phyloP scores from a whole-genome alignment of 2,797 vertebrate genomes.

The Carapus acus region DNA sequence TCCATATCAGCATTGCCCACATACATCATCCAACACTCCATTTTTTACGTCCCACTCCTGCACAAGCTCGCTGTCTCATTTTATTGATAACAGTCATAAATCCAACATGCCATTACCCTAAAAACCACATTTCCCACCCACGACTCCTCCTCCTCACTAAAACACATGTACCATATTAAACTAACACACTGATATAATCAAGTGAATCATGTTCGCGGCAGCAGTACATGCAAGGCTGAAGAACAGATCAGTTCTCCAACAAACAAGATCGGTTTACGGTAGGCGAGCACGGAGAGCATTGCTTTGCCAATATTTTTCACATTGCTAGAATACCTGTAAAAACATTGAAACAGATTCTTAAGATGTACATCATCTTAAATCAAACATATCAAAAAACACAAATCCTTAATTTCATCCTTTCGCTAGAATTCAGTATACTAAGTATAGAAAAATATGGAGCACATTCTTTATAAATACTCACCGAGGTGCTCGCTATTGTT shows the following conservation, averaged over 20 bases:
- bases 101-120: constrained; percentile 45
- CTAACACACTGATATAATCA: constrained; percentile 54
- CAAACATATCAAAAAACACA: too few species aligned
- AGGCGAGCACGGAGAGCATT: too few species aligned
- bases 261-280: constrained; percentile 10
- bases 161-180: constrained; percentile 50
- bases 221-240: constrained; percentile 13
- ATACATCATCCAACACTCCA: background rate
- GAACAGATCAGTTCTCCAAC: constrained; percentile 45
- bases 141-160: constrained; percentile 10
- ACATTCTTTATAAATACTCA: too few species aligned
- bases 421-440: too few species aligned
- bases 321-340: too few species aligned
- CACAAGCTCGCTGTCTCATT: constrained; percentile 39
- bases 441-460: too few species aligned
- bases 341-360: too few species aligned
- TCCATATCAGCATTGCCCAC: too few species aligned
- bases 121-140: constrained; percentile 39
- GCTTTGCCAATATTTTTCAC: too few species aligned
- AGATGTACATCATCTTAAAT: too few species aligned
- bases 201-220: constrained; percentile 32
- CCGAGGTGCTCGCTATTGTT: too few species aligned
- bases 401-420: too few species aligned
- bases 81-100: constrained; percentile 49
- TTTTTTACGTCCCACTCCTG: constrained; percentile 15